These are phyloP conservation scores for Channa maculata DNA, from an alignment of 2,113 vertebrate genomes.

Conservation along the genomic window DNA sequence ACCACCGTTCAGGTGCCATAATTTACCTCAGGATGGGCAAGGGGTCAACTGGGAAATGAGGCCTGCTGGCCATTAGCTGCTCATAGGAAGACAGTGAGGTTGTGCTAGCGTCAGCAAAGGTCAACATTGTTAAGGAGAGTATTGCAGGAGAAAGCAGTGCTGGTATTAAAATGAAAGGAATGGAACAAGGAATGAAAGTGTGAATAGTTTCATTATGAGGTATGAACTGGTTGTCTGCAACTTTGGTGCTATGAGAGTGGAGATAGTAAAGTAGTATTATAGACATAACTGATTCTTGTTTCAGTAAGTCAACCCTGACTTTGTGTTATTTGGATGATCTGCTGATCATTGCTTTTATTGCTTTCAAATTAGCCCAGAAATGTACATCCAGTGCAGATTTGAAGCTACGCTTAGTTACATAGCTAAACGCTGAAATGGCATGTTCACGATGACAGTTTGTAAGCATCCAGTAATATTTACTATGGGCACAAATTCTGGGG, in stretches of 20 bases:
- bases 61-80: constrained; percentile 72
- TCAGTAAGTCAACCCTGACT: too few relatives aligned
- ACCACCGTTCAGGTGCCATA: constrained; percentile 72
- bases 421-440: too few relatives aligned
- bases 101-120: constrained; percentile 66
- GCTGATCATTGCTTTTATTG: too few relatives aligned
- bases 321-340: too few relatives aligned
- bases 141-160: constrained; percentile 27
- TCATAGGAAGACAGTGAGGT: constrained; percentile 72
- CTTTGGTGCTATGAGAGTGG: not conserved
- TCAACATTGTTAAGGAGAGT: constrained; percentile 59
- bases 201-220: constrained; percentile 59
- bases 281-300: too few relatives aligned
- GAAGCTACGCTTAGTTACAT: too few relatives aligned
- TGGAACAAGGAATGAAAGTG: constrained; percentile 50
- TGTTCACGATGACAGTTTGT: too few relatives aligned
- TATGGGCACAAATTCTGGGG: too few relatives aligned
- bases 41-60: constrained; percentile 78
- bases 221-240: constrained; percentile 28
- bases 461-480: too few relatives aligned
- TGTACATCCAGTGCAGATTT: too few relatives aligned
- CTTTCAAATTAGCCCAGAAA: too few relatives aligned
- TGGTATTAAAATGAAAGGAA: constrained; percentile 67
- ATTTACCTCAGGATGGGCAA: constrained; percentile 74
- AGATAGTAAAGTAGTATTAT: too few relatives aligned